Base-by-base conservation (phyloP, 2,888 invertebrate species). In the Cephus sareptanus region DNA sequence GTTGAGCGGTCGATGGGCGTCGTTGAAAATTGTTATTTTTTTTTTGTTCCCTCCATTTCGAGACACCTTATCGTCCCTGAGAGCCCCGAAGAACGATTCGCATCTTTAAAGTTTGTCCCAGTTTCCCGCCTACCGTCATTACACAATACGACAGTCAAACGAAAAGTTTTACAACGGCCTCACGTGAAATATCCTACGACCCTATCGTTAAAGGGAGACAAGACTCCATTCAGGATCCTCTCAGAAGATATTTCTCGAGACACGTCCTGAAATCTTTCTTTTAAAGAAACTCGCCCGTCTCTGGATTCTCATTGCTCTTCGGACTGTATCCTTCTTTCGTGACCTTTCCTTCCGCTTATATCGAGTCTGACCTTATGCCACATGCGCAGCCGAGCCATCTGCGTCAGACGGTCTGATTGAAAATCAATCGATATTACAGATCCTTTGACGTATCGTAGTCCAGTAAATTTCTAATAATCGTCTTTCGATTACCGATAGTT, bases 21-120 rank as follows among this genome's bases (percentile, higher is more conserved):
- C 84, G 69, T 79, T 78, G 80, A 77, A 82, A 83, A 84, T 83
- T 80, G 79, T 82, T 81, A 84, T 81, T 83, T 81, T 84, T 78
- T 40, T 76, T 81, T 79, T 79, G 75, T 76, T 74, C 73, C n/a
- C 79, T 78, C 78, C 76, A 76, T 73, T 71, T 77, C 23, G 73
- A 74, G 73, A 31, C 69, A 74, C 73, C 37, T 31, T 33, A 11
- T 23, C 73, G 56, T 30, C 30, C 15, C 71, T 30, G 71, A 30
- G 73, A 76, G 37, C 56, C 75, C 70, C 34, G 73, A 71, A 34
- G 78, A 77, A 75, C 76, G 76, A 79, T 78, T 81, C 80, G 79
- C 78, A 75, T 79, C 76, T 78, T 81, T 77, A 77, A 77, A 75
- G 76, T 70, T 83, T 80, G 81, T 31, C 80, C 83, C 69, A 83